These are phyloP conservation scores for Antechinus stuartii DNA, from an alignment of 2,113 vertebrate genomes.

Conservation along the genomic window DNA sequence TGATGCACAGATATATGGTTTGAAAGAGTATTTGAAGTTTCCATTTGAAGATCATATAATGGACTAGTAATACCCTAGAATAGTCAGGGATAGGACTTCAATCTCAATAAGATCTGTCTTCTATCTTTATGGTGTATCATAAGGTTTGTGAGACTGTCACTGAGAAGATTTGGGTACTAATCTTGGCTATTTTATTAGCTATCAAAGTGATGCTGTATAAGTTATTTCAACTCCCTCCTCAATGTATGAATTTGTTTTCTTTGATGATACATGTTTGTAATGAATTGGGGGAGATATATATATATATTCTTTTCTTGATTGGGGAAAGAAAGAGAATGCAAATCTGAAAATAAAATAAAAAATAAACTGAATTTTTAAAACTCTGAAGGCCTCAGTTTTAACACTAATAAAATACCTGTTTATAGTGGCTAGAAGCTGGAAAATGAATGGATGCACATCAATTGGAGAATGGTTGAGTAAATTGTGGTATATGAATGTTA, in stretches of 20 bases:
- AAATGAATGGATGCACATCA: too few relatives aligned
- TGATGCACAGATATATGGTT: background rate
- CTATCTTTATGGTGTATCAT: background rate
- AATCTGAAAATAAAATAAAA: background rate
- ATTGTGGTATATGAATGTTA: too few relatives aligned
- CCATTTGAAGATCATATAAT: background rate
- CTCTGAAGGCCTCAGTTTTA: background rate
- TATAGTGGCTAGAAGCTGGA: too few relatives aligned
- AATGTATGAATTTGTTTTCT: background rate
- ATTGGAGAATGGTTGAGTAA: too few relatives aligned
- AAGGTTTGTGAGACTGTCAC: background rate
- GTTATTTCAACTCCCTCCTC: background rate
- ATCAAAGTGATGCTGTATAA: background rate
- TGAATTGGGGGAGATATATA: background rate
- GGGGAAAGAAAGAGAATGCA: background rate
- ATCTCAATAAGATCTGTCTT: background rate
- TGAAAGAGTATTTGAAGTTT: background rate
- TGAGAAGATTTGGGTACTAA: background rate
- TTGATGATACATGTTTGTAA: background rate
- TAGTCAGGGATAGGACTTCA: background rate
- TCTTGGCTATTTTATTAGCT: background rate
- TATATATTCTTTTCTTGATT: background rate
- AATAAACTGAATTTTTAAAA: background rate
- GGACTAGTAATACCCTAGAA: background rate
- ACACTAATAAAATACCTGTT: background rate